Percentiles rank a stretch among this genome's conserved stretches.
phyloP scores from a whole-genome alignment of 1,140 invertebrate species.

The Pseudomyrmex cubaensis region DNA sequence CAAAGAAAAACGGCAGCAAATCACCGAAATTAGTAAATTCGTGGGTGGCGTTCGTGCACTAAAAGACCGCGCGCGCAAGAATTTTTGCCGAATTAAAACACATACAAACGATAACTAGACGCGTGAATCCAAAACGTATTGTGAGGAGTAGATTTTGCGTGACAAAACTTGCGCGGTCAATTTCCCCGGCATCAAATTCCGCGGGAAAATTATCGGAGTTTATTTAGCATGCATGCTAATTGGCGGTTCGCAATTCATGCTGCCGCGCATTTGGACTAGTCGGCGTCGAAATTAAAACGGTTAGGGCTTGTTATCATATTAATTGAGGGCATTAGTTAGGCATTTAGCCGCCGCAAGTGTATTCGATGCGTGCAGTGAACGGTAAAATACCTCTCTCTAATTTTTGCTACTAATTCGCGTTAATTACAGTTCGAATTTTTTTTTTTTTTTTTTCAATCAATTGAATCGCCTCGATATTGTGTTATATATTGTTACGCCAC shows the following conservation, averaged over 20 bases:
- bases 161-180: background rate
- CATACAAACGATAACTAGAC: too few species aligned
- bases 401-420: background rate
- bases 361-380: background rate
- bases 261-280: background rate
- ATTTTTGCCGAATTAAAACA: too few species aligned
- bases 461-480: background rate
- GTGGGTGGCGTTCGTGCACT: background rate
- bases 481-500: slow-evolving; percentile 17
- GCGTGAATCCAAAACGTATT: background rate
- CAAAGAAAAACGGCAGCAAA: background rate
- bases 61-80: background rate
- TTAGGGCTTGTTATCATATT: slow-evolving; percentile 41
- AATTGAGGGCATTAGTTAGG: slow-evolving; percentile 1
- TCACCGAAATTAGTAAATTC: background rate
- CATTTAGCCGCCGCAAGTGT: slow-evolving; percentile 17
- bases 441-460: slow-evolving; percentile 6
- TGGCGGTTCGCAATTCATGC: slow-evolving; percentile 28
- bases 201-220: slow-evolving; percentile 31
- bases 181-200: slow-evolving; percentile 1
- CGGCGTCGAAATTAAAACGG: slow-evolving; percentile 26
- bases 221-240: slow-evolving; percentile 30
- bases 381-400: background rate
- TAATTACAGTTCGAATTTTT: background rate
- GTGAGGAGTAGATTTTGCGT: background rate